Conservation (phyloP, 2,113 vertebrate genomes). For the Calonectris borealis region DNA sequence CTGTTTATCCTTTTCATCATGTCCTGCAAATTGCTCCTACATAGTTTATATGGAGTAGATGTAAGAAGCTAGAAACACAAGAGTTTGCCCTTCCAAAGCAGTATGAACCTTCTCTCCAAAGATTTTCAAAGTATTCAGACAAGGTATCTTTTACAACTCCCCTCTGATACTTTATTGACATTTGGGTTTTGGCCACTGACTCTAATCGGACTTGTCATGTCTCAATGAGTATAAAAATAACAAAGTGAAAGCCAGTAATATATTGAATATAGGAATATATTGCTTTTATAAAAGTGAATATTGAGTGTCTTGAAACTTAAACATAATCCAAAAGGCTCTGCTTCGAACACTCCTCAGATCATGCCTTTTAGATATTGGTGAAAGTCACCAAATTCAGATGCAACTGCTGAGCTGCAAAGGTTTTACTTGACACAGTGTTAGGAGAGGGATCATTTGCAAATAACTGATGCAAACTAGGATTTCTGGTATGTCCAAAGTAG, state of each 20-base stretch:
- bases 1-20: not conserved
- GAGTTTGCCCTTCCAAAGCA: not conserved
- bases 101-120: not conserved
- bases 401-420: not conserved
- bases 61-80: not conserved
- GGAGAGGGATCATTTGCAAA: not conserved
- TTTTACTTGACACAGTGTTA: not conserved
- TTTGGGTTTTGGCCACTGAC: not conserved
- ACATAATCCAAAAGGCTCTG: not conserved
- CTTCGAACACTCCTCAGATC: constrained; percentile 14
- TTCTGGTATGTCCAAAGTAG: not conserved
- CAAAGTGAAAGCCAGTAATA: not conserved
- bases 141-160: not conserved
- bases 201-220: constrained; percentile 1
- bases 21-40: not conserved
- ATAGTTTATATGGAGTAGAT: not conserved
- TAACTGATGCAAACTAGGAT: not conserved
- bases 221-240: constrained; percentile 22
- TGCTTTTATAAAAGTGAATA: constrained; percentile 1
- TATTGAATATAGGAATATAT: constrained; percentile 3
- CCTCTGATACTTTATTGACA: not conserved
- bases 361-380: not conserved
- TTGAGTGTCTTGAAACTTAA: constrained; percentile 1
- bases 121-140: not conserved
- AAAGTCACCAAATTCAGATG: constrained; percentile 7